Base-by-base conservation (phyloP, 2,113 vertebrate species). In the Callaeas wilsoni region DNA sequence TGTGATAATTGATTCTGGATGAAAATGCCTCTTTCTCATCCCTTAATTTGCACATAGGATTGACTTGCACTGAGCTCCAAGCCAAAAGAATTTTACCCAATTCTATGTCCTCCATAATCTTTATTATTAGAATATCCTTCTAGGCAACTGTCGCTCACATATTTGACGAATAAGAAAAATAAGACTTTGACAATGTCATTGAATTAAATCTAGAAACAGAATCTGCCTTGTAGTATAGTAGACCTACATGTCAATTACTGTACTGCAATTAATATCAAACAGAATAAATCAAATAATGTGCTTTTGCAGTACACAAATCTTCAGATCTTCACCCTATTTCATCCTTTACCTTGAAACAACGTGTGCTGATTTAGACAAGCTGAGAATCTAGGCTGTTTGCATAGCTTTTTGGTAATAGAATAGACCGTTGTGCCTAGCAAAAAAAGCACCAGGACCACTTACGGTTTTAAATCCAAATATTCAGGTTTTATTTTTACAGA, bases 1-100 rank as follows among this genome's bases (percentile, higher is more conserved):
- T 97, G 68, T 89, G 86, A 78, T 93, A 94, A 96, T 96, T 95
- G 91, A 81, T 93, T 95, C 91, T 94, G 93, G 68, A 92, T 62
- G 89, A 93, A 93, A 95, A 93, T 84, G 60, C 33, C 30, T 88
- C 63, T 94, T 89, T 96, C 76, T 94, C 41, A 81, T 94, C 19
- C 68, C 39, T 94, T 90, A 93, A 84, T 89, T 95, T 93, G 70
- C 55, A 57, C 92, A 50, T 59, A 88, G 73, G 71, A 85, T 92
- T 97, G 88, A 86, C 37, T 94, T 88, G 33, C 52, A 26, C 55
- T 70, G 56, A 93, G 73, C 21, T 94, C 42, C 73, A 86, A 85
- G 86, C 76, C 89, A 95, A 90, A 42, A 81, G 22, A 49, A 74
- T 55, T 89, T 90, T 89, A 60, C 64, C 81, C 37, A 77, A 47